Evolutionary conservation across 2,113 vertebrate genomes (phyloP).

Genomic region (Asarcornis scutulata): DNA sequence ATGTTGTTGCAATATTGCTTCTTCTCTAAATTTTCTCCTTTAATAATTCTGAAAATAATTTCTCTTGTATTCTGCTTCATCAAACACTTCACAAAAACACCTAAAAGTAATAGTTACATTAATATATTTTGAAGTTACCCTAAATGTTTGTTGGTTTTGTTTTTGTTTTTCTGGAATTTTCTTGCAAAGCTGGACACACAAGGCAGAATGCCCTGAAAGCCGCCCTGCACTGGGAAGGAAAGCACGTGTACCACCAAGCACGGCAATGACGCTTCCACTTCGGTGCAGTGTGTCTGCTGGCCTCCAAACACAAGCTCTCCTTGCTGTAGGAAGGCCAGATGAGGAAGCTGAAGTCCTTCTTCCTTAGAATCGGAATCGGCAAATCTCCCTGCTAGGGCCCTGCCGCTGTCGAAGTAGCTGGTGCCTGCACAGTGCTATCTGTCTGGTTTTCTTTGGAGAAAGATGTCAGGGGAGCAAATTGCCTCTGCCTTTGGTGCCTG

Average conservation of each 20-base stretch:
- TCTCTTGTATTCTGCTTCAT: neutral
- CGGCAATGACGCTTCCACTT: neutral
- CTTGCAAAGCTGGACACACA: neutral
- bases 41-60: neutral
- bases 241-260: rapidly evolving
- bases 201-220: neutral
- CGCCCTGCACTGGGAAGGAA: no score
- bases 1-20: neutral
- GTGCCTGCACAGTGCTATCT: rapidly evolving
- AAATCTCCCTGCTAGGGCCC: neutral
- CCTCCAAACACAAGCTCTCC: neutral
- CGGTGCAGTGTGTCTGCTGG: neutral
- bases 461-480: neutral
- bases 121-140: neutral
- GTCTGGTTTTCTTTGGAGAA: neutral
- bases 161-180: neutral
- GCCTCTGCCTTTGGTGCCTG: neutral
- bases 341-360: neutral
- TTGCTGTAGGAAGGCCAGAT: rapidly evolving
- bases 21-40: neutral
- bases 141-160: neutral
- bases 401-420: neutral
- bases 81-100: neutral
- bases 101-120: neutral
- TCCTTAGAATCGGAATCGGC: neutral